Evolutionary conservation across 2,888 invertebrate genomes (phyloP).

Genomic region (Tinea trinotella): DNA sequence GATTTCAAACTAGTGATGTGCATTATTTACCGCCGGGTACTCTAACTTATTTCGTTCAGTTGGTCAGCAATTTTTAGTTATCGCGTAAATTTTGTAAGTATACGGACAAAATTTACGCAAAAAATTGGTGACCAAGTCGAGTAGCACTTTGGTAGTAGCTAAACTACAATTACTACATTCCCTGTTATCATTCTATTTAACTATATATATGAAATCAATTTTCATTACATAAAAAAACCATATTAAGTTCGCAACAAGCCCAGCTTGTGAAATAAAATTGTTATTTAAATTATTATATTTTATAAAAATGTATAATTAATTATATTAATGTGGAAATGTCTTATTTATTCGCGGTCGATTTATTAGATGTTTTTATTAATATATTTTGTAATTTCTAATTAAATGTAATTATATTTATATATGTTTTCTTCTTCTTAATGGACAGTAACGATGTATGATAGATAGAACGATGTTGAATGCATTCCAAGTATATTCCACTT

Average conservation of each 20-base stretch:
- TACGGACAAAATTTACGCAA: too few species aligned
- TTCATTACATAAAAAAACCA: background rate
- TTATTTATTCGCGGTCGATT: conserved; percentile 17
- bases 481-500: conserved; percentile 70
- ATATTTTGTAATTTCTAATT: background rate
- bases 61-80: too few species aligned
- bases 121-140: too few species aligned
- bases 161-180: background rate
- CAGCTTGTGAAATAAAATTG: conserved; percentile 18
- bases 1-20: too few species aligned
- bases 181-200: background rate
- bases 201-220: background rate
- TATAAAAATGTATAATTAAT: conserved; percentile 17
- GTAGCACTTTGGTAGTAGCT: background rate
- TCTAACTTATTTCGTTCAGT: too few species aligned
- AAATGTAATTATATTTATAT: background rate
- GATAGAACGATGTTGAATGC: conserved; percentile 50
- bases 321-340: conserved; percentile 17
- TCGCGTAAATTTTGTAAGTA: too few species aligned
- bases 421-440: conserved; percentile 47
- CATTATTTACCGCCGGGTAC: too few species aligned
- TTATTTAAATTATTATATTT: conserved; percentile 17
- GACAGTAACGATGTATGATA: conserved; percentile 42
- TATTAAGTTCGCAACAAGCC: conserved; percentile 1
- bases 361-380: conserved; percentile 7